Evolutionary conservation across 2,888 invertebrate genomes (phyloP), one percentile per base, ranked within the genome.

Genomic region (Chromoteleia sp.): DNA sequence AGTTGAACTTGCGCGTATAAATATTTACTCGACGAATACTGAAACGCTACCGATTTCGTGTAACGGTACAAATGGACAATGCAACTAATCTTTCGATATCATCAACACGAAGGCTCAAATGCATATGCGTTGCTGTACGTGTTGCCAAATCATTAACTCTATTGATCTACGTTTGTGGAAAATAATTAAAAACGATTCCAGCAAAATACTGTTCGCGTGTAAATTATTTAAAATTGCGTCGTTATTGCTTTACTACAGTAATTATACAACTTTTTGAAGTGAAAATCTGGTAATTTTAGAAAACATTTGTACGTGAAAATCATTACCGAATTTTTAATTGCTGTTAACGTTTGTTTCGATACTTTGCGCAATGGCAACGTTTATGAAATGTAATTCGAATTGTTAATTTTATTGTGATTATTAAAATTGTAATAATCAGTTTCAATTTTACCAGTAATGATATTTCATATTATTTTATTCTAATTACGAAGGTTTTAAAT

Each of bases 131-230:
- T 39, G 39, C 14, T 25, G 0, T 25, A 12, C 17, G n/a, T n/a
- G 29, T 7, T 29, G 50, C 50, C 14, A 36, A 15, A 48, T 48
- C 48, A 48, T 36, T 33, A 63, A 63, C 33, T 48, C 36, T 63
- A 33, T 48, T 48, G 63, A 63, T 48, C 15, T 48, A 48, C 17
- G 63, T 48, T 36, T 48, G 43, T 29, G 12, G 33, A 14, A 63
- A 63, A 36, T 63, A 63, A 63, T 48, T 63, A 30, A 43, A 63
- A 48, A 19, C 33, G 45, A 45, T 33, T 7, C 30, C 17, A 30
- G 3, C 25, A 10, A n/a, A 45, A 33, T n/a, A n/a, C 1, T 12
- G 3, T n/a, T 30, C 8, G 48, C 29, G 33, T 36, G 19, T n/a
- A 63, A 63, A 48, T 45, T 33, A 63, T 63, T 48, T 12, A 63